A percentile compares a stretch with the other conserved stretches of the same genome.
Evolutionary conservation across 30 jellyfish, hydroid and myxozoan genomes (phyloP).

Genomic region (Pelagia noctiluca): DNA sequence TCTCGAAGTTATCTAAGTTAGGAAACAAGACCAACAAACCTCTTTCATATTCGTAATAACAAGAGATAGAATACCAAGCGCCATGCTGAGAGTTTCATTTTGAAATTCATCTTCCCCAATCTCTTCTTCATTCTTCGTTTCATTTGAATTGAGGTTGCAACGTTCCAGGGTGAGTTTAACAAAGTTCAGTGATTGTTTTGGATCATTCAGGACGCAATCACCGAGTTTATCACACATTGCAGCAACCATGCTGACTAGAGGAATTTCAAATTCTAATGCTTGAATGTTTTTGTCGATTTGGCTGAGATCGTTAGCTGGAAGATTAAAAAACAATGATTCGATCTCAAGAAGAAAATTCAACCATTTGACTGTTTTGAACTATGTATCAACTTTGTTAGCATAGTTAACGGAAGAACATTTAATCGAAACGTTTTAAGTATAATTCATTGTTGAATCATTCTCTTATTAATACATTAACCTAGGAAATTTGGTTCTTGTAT

Average conservation of each 20-base stretch:
- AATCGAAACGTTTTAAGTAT: too few relatives aligned
- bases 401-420: too few relatives aligned
- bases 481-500: too few relatives aligned
- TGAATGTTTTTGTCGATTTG: constrained; percentile 21
- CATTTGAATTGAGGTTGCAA: constrained; percentile 3
- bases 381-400: too few relatives aligned
- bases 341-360: background rate
- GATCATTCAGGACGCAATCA: constrained; percentile 51
- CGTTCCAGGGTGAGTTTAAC: constrained; percentile 41
- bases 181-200: constrained; percentile 57
- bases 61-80: constrained; percentile 57
- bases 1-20: too few relatives aligned
- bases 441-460: too few relatives aligned
- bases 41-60: background rate
- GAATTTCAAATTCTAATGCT: constrained; percentile 43
- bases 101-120: constrained; percentile 10
- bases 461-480: too few relatives aligned
- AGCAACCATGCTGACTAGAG: constrained; percentile 69
- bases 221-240: constrained; percentile 86
- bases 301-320: constrained; percentile 13
- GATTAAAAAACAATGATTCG: background rate
- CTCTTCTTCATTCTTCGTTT: constrained; percentile 12
- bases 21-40: constrained; percentile 10
- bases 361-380: background rate
- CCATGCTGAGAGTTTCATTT: constrained; percentile 51